phyloP scores from a whole-genome alignment of 2,113 vertebrate species.

The Megaceryle torquata region DNA sequence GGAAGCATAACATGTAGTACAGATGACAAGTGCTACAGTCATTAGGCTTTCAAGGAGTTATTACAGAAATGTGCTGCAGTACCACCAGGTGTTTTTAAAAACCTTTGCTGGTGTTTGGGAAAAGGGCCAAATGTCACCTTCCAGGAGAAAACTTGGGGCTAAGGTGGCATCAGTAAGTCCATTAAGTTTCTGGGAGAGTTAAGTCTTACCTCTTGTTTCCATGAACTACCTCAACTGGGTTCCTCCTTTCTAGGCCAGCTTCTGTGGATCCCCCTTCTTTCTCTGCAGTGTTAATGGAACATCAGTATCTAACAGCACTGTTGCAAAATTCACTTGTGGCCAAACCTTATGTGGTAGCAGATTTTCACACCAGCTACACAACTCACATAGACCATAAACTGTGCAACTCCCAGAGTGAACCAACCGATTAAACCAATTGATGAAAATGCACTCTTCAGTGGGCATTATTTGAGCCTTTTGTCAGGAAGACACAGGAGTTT shows the following conservation, averaged over 20 bases:
- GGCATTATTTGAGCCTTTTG: not conserved
- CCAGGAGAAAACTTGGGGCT: not conserved
- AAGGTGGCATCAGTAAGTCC: not conserved
- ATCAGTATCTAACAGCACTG: not conserved
- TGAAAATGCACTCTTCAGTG: not conserved
- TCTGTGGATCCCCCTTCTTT: not conserved
- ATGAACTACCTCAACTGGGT: not conserved
- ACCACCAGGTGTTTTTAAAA: not conserved
- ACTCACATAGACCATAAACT: not conserved
- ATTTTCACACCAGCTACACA: not conserved
- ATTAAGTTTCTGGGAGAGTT: not conserved
- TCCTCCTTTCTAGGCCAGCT: not conserved
- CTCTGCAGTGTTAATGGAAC: not conserved
- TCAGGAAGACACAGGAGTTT: not conserved
- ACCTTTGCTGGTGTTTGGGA: not conserved
- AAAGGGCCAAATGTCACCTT: not conserved
- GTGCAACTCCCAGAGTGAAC: not conserved
- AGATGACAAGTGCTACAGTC: not conserved
- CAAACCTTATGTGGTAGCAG: not conserved
- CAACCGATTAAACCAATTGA: not conserved
- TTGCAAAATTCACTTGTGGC: not conserved
- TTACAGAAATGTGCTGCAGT: not conserved
- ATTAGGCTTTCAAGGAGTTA: not conserved
- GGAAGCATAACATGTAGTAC: not conserved
- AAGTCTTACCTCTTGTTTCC: not conserved